Evolutionary conservation across 2,113 vertebrate genomes (phyloP).

Genomic region (Tenebrosternarchus preto): DNA sequence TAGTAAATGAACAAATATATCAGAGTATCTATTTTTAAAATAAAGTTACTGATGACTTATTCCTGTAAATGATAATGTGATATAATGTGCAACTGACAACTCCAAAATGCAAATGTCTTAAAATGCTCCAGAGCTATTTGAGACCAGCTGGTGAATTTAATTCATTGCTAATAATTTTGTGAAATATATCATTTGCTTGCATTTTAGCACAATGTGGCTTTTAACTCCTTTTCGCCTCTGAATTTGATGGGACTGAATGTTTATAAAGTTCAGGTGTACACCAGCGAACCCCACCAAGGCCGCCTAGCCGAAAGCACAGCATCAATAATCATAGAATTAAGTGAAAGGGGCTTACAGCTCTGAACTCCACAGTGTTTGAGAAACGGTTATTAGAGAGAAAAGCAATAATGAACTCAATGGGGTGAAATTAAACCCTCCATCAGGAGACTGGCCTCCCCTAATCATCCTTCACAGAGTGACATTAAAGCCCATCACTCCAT

Average conservation of each 20-base stretch:
- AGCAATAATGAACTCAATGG: slow-evolving; percentile 2
- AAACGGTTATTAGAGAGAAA: not conserved
- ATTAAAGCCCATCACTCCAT: not conserved
- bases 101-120: not conserved
- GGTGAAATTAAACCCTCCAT: not conserved
- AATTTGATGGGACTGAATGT: not conserved
- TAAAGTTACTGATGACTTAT: no score
- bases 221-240: not conserved
- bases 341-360: not conserved
- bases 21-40: no score
- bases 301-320: not conserved
- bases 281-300: not conserved
- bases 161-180: no score
- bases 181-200: not conserved
- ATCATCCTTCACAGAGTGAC: not conserved
- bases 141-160: not conserved
- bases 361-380: not conserved
- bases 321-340: not conserved
- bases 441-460: not conserved
- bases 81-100: no score
- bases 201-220: not conserved
- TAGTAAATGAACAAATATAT: no score
- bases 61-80: no score
- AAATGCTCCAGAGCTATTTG: not conserved
- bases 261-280: not conserved